A percentile compares a stretch with the other conserved stretches of the same genome.
These are phyloP conservation scores for Neomonachus schauinslandi DNA, from an alignment of 2,113 vertebrate species.

Conservation along the genomic window DNA sequence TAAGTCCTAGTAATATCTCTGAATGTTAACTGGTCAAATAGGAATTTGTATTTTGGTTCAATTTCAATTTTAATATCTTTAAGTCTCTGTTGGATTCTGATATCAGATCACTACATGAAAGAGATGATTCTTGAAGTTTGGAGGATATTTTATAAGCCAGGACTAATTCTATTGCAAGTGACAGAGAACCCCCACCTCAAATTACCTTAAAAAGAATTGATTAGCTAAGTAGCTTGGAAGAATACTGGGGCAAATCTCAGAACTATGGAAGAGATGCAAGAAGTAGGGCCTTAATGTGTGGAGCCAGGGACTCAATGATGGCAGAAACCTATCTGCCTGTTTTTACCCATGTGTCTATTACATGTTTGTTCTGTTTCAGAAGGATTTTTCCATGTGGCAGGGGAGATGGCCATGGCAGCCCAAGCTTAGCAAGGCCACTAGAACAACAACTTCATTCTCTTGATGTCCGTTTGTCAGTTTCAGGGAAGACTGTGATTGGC, in stretches of 20 bases:
- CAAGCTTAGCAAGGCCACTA: not conserved
- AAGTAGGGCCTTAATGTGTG: not conserved
- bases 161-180: not conserved
- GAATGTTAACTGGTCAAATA: slow-evolving; percentile 46
- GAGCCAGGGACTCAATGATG: not conserved
- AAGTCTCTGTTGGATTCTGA: slow-evolving; percentile 27
- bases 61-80: slow-evolving; percentile 47
- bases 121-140: slow-evolving; percentile 8
- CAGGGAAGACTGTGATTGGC: not conserved
- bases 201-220: not conserved
- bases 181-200: not conserved
- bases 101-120: not conserved
- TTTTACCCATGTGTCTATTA: not conserved
- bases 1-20: slow-evolving; percentile 6
- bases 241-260: not conserved
- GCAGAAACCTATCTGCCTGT: not conserved
- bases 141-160: not conserved
- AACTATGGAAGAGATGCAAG: not conserved
- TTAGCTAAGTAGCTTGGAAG: not conserved
- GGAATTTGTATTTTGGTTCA: slow-evolving; percentile 6
- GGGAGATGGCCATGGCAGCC: not conserved
- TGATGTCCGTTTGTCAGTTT: not conserved
- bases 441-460: not conserved
- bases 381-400: not conserved
- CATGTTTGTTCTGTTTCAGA: not conserved